A percentile compares a stretch with the other conserved stretches of the same genome.
Evolutionary conservation across 2,797 vertebrate species (phyloP).

Genomic region (Anguilla obscura): DNA sequence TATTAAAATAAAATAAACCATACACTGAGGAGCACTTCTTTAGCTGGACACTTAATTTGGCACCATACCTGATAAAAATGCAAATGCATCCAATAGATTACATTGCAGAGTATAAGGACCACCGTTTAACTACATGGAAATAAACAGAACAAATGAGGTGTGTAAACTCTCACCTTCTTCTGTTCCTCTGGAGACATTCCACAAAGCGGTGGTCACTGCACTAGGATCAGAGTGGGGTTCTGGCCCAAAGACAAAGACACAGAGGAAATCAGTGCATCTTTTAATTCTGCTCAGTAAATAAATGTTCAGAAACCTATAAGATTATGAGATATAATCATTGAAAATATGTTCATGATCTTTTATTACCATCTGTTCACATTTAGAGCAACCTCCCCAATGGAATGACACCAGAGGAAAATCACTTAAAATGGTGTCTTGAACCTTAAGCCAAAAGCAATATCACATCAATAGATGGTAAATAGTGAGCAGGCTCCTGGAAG

Average conservation of each 20-base stretch:
- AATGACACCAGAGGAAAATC: not conserved
- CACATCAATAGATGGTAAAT: not conserved
- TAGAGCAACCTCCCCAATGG: not conserved
- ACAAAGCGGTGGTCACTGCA: not conserved
- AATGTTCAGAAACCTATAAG: not conserved
- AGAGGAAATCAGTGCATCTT: constrained; percentile 6
- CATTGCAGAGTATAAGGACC: not conserved
- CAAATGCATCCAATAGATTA: not conserved
- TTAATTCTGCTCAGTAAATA: not conserved
- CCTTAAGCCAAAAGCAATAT: not conserved
- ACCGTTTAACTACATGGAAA: not conserved
- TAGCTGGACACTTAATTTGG: not conserved
- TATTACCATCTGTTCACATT: constrained; percentile 1
- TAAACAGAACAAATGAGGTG: not conserved
- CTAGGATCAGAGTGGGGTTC: not conserved
- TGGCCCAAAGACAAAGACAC: not conserved
- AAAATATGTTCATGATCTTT: not conserved
- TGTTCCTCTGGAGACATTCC: not conserved
- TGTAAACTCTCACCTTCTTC: not conserved
- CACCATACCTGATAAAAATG: not conserved
- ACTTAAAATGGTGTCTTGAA: not conserved
- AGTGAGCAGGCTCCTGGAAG: not conserved
- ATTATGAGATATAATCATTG: not conserved
- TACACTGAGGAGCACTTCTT: not conserved
- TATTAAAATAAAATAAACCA: not conserved